Conservation (phyloP, 2,888 invertebrate species). For the Holacanthella duospinosa region DNA sequence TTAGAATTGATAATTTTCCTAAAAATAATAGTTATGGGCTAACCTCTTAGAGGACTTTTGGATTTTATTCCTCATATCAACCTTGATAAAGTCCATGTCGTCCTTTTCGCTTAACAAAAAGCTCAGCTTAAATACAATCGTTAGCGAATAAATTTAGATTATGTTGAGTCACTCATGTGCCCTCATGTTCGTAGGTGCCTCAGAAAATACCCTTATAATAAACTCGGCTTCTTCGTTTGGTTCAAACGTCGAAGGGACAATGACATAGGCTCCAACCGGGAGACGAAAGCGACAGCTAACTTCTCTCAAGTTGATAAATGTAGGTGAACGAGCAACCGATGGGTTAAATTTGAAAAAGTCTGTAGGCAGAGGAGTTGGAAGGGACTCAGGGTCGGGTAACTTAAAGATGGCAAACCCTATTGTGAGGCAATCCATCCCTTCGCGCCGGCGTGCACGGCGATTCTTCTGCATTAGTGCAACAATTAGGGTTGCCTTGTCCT, state of each 20-base stretch:
- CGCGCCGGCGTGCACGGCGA: slow-evolving; percentile 72
- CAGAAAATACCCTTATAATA: slow-evolving; percentile 86
- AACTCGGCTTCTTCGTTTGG: slow-evolving; percentile 94
- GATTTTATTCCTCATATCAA: too few species aligned
- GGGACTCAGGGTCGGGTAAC: slow-evolving; percentile 50
- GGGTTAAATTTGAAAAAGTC: slow-evolving; percentile 93
- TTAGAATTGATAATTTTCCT: too few species aligned
- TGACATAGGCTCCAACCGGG: slow-evolving; percentile 84
- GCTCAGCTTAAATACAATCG: too few species aligned
- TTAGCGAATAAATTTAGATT: too few species aligned
- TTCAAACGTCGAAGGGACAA: slow-evolving; percentile 93
- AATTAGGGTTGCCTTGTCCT: slow-evolving; percentile 84
- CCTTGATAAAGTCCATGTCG: too few species aligned
- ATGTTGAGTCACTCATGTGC: background rate
- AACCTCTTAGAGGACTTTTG: too few species aligned
- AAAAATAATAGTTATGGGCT: too few species aligned
- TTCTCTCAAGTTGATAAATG: slow-evolving; percentile 92
- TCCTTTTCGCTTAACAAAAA: too few species aligned
- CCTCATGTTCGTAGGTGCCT: slow-evolving; percentile 41
- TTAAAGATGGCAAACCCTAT: slow-evolving; percentile 93
- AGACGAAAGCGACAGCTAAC: slow-evolving; percentile 84
- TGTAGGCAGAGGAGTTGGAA: slow-evolving; percentile 63
- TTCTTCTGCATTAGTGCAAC: slow-evolving; percentile 95
- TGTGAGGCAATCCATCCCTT: slow-evolving; percentile 83
- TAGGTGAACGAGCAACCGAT: slow-evolving; percentile 68